Conservation (phyloP, 2,888 invertebrate genomes). For the Spicauda simplicius region DNA sequence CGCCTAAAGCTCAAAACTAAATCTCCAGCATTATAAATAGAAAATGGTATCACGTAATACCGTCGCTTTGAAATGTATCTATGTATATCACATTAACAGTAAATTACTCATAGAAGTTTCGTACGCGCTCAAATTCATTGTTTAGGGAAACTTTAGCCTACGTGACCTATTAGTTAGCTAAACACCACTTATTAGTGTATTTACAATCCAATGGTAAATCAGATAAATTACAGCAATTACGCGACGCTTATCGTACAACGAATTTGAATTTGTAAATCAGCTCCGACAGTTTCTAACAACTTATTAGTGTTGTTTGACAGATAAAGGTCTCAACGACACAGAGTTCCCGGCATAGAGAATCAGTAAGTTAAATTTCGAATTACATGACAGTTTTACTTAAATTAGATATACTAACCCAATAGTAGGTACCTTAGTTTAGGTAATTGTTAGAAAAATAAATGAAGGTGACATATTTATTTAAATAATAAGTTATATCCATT, state of each 20-base stretch:
- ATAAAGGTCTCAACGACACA: background rate
- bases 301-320: background rate
- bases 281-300: slow-evolving; percentile 1
- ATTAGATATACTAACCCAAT: no score
- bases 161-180: slow-evolving; percentile 27
- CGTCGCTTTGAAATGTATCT: background rate
- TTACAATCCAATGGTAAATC: slow-evolving; percentile 20
- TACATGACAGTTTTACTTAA: no score
- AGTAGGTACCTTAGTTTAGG: no score
- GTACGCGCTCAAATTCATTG: background rate
- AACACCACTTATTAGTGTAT: slow-evolving; percentile 23
- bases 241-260: slow-evolving; percentile 1
- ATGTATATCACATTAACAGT: background rate
- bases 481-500: no score
- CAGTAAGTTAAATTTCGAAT: no score
- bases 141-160: slow-evolving; percentile 13
- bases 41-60: no score
- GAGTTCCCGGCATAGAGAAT: background rate
- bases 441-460: no score
- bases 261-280: slow-evolving; percentile 18
- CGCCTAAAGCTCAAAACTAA: no score
- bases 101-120: background rate
- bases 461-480: no score
- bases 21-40: no score
- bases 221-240: slow-evolving; percentile 19